These are phyloP conservation scores for Cephalopholis sonnerati DNA, from an alignment of 2,113 vertebrate genomes.

Conservation along the genomic window DNA sequence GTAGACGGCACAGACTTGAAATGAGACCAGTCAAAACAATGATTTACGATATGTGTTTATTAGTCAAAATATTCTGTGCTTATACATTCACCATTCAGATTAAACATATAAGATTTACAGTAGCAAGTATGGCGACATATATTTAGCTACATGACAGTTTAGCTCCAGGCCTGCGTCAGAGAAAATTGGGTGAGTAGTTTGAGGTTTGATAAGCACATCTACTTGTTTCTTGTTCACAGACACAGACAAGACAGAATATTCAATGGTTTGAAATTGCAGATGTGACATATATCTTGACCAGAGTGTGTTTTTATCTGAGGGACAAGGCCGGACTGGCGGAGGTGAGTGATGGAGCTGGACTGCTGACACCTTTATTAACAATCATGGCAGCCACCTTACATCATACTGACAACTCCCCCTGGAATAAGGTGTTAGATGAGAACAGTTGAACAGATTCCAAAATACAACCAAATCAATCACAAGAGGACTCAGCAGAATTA, in stretches of 20 bases:
- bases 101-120: too few relatives aligned
- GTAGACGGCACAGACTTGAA: neutral
- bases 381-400: slow-evolving; percentile 43
- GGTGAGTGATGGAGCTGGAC: slow-evolving; percentile 45
- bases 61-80: too few relatives aligned
- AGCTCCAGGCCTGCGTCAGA: neutral
- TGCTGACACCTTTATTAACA: slow-evolving; percentile 56
- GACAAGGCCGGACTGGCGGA: slow-evolving; percentile 34
- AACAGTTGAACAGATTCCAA: slow-evolving; percentile 27
- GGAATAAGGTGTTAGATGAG: slow-evolving; percentile 22
- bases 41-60: too few relatives aligned
- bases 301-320: slow-evolving; percentile 32
- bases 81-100: too few relatives aligned
- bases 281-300: slow-evolving; percentile 14
- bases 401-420: slow-evolving; percentile 45
- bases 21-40: neutral
- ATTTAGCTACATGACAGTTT: neutral
- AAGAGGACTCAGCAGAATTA: neutral
- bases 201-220: slow-evolving; percentile 4
- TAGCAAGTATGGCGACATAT: neutral
- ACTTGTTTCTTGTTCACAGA: slow-evolving; percentile 1
- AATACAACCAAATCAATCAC: slow-evolving; percentile 24
- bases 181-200: neutral
- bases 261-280: slow-evolving; percentile 17
- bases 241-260: slow-evolving; percentile 5